phyloP scores from a whole-genome alignment of 2,888 invertebrate genomes.

The Balanococcus diminutus region DNA sequence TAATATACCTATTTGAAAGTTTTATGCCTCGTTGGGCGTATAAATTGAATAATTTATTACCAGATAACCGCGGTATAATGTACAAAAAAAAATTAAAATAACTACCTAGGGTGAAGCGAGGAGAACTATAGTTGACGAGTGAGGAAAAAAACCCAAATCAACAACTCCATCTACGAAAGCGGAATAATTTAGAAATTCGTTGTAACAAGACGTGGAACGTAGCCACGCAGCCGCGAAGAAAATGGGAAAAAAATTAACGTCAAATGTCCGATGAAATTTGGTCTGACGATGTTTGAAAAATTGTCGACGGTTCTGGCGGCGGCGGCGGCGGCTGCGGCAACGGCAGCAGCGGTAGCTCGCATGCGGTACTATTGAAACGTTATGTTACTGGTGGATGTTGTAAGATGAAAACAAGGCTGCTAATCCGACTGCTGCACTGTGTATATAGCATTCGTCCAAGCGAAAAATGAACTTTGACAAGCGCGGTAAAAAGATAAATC shows the following conservation, averaged over 20 bases:
- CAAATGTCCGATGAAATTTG: background rate
- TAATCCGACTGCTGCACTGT: background rate
- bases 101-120: too few relatives aligned
- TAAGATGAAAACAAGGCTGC: background rate
- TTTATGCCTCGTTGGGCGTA: too few relatives aligned
- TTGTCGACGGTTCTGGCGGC: background rate
- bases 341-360: background rate
- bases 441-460: conserved; percentile 4
- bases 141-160: background rate
- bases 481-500: conserved; percentile 32
- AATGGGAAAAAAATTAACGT: background rate
- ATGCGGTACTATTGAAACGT: background rate
- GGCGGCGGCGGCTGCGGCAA: background rate
- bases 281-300: background rate
- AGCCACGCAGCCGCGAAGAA: background rate
- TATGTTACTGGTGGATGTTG: background rate
- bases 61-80: too few relatives aligned
- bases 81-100: too few relatives aligned
- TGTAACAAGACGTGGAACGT: background rate
- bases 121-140: too few relatives aligned
- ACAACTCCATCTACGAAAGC: background rate
- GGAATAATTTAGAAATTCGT: background rate
- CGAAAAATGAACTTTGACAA: conserved; percentile 47
- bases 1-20: too few relatives aligned
- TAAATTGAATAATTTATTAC: too few relatives aligned